These are phyloP conservation scores for Podarcis cretensis DNA, from an alignment of 2,113 vertebrate species.

Conservation along the genomic window DNA sequence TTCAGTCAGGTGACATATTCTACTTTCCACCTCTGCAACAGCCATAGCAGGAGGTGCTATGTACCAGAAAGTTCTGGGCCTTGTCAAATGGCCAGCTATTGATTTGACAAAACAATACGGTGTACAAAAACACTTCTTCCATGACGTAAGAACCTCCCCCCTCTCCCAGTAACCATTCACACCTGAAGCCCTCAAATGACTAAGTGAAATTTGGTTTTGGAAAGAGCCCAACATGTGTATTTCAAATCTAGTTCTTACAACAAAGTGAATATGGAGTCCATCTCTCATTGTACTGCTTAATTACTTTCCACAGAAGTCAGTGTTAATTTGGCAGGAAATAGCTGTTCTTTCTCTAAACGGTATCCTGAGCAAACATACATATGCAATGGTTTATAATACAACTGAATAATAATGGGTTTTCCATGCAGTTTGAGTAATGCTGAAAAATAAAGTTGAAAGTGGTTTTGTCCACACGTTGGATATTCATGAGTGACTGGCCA, in stretches of 20 bases:
- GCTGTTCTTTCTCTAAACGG: neutral
- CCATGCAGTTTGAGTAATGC: neutral
- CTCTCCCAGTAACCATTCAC: neutral
- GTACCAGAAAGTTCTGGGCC: neutral
- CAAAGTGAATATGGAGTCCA: neutral
- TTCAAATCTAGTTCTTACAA: neutral
- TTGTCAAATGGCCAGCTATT: neutral
- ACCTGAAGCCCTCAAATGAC: neutral
- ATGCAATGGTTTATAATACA: neutral
- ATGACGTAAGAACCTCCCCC: neutral
- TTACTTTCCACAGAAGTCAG: neutral
- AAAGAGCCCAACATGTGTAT: neutral
- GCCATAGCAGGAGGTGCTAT: neutral
- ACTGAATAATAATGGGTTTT: neutral
- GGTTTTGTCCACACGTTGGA: accelerated
- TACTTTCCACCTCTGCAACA: neutral
- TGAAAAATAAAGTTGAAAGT: neutral
- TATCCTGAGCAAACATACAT: neutral
- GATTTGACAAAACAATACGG: neutral
- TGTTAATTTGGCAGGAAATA: neutral
- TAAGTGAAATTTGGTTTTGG: neutral
- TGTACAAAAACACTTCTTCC: neutral
- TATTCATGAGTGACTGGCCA: neutral
- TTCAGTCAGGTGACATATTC: neutral
- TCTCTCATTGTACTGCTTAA: neutral